Evolutionary conservation across 2,113 vertebrate genomes (phyloP).

Genomic region (Hydrolagus affinis): DNA sequence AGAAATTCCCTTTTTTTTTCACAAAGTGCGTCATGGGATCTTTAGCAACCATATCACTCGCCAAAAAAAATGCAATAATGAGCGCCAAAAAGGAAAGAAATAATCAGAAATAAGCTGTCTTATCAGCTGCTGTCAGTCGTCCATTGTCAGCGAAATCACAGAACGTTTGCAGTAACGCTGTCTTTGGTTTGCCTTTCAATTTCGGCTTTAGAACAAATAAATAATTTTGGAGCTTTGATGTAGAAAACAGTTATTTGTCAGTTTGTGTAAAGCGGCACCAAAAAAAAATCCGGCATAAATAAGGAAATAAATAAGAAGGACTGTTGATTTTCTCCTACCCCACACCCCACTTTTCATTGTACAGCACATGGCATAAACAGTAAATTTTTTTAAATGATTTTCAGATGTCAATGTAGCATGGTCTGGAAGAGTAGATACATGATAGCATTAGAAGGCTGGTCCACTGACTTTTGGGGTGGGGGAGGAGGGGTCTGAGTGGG

Average conservation of each 20-base stretch:
- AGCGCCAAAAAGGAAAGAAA: background rate
- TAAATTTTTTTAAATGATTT: no score
- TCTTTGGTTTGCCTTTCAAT: conserved; percentile 82
- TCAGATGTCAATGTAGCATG: no score
- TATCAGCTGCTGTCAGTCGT: conserved; percentile 99
- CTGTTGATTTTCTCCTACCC: no score
- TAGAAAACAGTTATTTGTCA: conserved; percentile 77
- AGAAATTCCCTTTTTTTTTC: background rate
- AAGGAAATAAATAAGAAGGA: conserved; percentile 49
- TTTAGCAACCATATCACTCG: background rate
- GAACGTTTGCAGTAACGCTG: conserved; percentile 72
- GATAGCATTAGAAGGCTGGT: no score
- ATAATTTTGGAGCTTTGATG: conserved; percentile 97
- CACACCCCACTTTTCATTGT: no score
- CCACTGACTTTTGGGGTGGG: no score
- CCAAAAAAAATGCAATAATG: background rate
- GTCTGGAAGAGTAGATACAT: no score
- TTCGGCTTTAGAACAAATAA: conserved; percentile 98
- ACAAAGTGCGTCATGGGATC: background rate
- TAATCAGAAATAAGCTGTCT: conserved; percentile 57
- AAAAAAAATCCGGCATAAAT: no score
- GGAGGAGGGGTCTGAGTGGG: no score
- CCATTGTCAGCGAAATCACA: conserved; percentile 87
- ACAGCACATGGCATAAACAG: no score
- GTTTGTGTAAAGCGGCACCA: conserved; percentile 65